phyloP scores from a whole-genome alignment of 53 echinoderm and acorn worm species.

The Hippasteria phrygiana region DNA sequence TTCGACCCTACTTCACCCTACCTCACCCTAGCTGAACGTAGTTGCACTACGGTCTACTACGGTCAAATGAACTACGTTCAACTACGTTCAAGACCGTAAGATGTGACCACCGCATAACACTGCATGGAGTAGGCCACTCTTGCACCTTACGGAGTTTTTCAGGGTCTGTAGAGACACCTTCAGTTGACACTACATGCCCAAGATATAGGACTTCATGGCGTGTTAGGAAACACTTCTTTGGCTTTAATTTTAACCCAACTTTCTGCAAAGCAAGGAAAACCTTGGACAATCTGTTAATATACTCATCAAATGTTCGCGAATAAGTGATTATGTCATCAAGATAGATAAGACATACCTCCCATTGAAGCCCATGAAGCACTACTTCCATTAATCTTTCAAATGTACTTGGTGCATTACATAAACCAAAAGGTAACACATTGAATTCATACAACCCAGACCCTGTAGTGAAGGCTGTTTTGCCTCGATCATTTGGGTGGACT shows the following conservation, averaged over 20 bases:
- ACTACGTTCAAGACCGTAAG: too few relatives aligned
- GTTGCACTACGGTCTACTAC: too few relatives aligned
- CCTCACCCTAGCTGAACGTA: too few relatives aligned
- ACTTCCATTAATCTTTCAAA: slow-evolving; percentile 76
- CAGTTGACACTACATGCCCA: slow-evolving; percentile 65
- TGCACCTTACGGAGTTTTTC: slow-evolving; percentile 58
- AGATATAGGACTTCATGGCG: slow-evolving; percentile 58
- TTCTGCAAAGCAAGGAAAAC: slow-evolving; percentile 41
- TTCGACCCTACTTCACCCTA: too few relatives aligned
- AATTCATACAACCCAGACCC: slow-evolving; percentile 70
- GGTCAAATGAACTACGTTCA: too few relatives aligned
- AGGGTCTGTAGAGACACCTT: slow-evolving; percentile 71
- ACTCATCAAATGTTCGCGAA: slow-evolving; percentile 32
- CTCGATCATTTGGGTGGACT: not conserved
- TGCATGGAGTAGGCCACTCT: slow-evolving; percentile 62
- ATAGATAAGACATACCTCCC: slow-evolving; percentile 58
- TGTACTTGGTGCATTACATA: slow-evolving; percentile 72
- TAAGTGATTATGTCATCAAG: slow-evolving; percentile 72
- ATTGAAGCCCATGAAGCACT: slow-evolving; percentile 64
- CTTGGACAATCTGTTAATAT: slow-evolving; percentile 6
- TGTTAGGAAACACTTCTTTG: slow-evolving; percentile 57
- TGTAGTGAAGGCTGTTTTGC: slow-evolving; percentile 59
- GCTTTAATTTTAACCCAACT: slow-evolving; percentile 48
- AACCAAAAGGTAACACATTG: slow-evolving; percentile 69
- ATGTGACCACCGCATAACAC: too few relatives aligned